Evolutionary conservation across 1,140 invertebrate species (phyloP).

Genomic region (Gonioctena quinquepunctata): DNA sequence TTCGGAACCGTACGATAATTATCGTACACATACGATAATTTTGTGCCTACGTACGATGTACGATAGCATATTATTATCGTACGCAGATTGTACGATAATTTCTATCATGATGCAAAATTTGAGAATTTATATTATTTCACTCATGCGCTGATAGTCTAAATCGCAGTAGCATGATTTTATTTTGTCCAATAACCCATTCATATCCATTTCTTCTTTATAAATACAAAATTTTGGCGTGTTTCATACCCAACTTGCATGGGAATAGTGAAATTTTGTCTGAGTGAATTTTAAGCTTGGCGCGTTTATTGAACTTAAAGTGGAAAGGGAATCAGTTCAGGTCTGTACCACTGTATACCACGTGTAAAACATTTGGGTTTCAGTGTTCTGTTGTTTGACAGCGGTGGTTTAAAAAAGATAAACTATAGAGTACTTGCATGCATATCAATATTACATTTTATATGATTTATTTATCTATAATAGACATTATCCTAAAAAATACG

Average conservation of each 20-base stretch:
- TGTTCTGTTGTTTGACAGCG: background rate
- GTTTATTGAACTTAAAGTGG: background rate
- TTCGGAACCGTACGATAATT: constrained; percentile 13
- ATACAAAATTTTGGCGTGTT: background rate
- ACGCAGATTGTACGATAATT: constrained; percentile 12
- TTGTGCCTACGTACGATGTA: constrained; percentile 9
- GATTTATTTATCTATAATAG: background rate
- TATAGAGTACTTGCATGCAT: background rate
- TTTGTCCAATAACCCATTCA: background rate
- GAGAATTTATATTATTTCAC: constrained; percentile 1
- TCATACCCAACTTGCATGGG: background rate
- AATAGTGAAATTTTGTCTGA: background rate
- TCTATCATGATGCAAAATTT: background rate
- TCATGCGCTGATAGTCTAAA: background rate
- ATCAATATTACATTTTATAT: background rate
- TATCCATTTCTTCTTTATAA: background rate
- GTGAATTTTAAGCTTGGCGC: background rate
- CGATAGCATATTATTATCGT: background rate
- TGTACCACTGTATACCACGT: background rate
- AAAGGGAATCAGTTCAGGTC: background rate
- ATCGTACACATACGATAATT: constrained; percentile 3
- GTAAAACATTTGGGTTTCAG: background rate
- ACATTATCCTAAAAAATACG: background rate
- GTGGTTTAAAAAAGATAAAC: background rate
- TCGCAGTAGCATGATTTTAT: background rate